phyloP scores from a whole-genome alignment of 2,888 invertebrate species.

The Monochamus alternatus region DNA sequence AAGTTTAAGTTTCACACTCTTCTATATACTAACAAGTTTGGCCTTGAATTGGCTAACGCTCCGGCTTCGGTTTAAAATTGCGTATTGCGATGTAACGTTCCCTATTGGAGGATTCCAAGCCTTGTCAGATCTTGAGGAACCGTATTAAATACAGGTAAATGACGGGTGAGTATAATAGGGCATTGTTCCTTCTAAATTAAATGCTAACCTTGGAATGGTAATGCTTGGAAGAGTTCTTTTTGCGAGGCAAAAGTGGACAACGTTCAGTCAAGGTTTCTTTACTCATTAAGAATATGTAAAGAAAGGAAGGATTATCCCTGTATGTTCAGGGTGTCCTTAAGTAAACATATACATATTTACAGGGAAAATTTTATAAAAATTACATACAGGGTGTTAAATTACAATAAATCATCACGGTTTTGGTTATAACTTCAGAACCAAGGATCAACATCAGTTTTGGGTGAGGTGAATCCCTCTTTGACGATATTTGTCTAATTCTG shows the following conservation, averaged over 20 bases:
- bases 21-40: conserved; percentile 37
- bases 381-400: too few relatives aligned
- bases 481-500: too few relatives aligned
- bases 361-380: too few relatives aligned
- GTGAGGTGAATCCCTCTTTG: too few relatives aligned
- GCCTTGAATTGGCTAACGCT: conserved; percentile 39
- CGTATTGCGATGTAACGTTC: conserved; percentile 49
- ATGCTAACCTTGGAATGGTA: conserved; percentile 58
- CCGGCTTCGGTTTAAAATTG: conserved; percentile 34
- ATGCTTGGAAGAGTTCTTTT: conserved; percentile 37
- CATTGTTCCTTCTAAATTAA: conserved; percentile 62
- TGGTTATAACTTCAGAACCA: too few relatives aligned
- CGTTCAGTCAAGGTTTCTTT: not conserved
- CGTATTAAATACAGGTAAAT: conserved; percentile 51
- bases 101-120: conserved; percentile 23
- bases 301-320: too few relatives aligned
- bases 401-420: too few relatives aligned
- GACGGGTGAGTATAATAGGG: conserved; percentile 60
- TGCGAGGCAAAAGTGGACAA: not conserved
- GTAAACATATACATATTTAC: too few relatives aligned
- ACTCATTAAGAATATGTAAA: not conserved
- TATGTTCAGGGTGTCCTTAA: too few relatives aligned
- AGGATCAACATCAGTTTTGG: too few relatives aligned
- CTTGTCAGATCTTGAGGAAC: conserved; percentile 35
- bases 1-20: conserved; percentile 15